Evolutionary conservation across 1,140 invertebrate genomes (phyloP), one percentile per base, ranked within the genome.

Genomic region (Pantala flavescens): DNA sequence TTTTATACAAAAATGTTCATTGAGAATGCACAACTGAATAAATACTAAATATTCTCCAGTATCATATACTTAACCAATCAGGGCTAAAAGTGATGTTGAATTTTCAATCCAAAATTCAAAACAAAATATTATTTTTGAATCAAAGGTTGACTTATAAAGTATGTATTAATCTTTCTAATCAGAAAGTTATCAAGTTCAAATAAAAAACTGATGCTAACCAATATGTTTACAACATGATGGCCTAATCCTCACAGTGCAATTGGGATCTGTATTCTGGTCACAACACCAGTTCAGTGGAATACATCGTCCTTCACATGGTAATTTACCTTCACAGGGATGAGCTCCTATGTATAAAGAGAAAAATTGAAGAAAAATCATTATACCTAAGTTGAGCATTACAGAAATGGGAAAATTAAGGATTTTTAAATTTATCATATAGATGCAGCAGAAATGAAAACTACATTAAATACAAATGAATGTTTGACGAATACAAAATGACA

Each of bases 271-370:
- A 73, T 78, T 77, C 71, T 78, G 78, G 81, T 86, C 83, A 78
- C 86, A 87, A 78, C 86, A 87, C 82, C 84, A 85, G 75, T 80
- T 78, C 7, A 78, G 79, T 16, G 85, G 82, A 55, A 87, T 86
- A 75, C 86, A 87, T 23, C 86, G 78, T n/a, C 84, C 82, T 24
- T 84, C 82, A 79, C 85, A 86, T 5, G 76, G 80, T 55, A 86
- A 78, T 76, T 81, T 85, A 75, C 83, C 83, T 78, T 81, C 80
- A 77, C 86, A 87, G 3, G 85, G 83, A 78, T 85, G 78, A 24
- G 70, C 70, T 14, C 82, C 84, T 81, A 75, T 9, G 19, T 7
- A 11, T 23, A 23, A 71, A 74, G n/a, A n/a, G n/a, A n/a, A n/a
- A n/a, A n/a, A n/a, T n/a, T n/a, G n/a, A n/a, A n/a, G n/a, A n/a